A percentile compares a stretch with the other conserved stretches of the same genome.
These are phyloP conservation scores for Limosa lapponica DNA, from an alignment of 2,797 vertebrate species.

Conservation along the genomic window DNA sequence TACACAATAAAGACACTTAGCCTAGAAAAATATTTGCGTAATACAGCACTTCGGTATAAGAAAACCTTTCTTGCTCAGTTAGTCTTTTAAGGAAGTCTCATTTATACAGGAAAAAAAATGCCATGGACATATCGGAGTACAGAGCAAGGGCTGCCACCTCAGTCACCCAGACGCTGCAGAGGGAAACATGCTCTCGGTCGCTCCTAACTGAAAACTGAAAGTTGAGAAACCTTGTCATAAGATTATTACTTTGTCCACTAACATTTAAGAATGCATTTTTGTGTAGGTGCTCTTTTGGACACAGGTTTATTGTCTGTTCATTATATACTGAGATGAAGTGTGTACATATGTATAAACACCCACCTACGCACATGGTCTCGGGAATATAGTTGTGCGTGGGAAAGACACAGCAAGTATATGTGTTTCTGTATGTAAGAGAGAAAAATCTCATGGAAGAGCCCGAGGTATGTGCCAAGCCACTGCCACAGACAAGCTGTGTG, in stretches of 20 bases:
- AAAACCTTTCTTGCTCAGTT: not conserved
- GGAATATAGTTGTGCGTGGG: not conserved
- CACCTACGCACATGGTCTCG: not conserved
- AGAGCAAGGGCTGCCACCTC: not conserved
- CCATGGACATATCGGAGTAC: fast-evolving
- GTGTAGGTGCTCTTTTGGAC: not conserved
- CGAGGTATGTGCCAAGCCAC: fast-evolving
- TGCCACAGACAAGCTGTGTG: not conserved
- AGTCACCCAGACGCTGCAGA: not conserved
- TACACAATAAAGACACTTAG: slow-evolving; percentile 48
- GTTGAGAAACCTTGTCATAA: not conserved
- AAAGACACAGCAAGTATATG: not conserved
- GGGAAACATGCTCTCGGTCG: not conserved
- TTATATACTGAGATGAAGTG: not conserved
- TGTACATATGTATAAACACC: not conserved
- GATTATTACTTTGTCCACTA: not conserved
- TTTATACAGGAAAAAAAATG: not conserved
- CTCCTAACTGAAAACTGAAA: not conserved
- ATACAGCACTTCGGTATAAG: not conserved
- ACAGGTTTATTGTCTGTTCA: not conserved
- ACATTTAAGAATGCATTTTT: not conserved
- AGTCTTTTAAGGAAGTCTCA: not conserved
- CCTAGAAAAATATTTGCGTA: not conserved
- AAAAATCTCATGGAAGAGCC: not conserved
- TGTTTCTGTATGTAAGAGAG: not conserved